Evolutionary conservation across 2,797 vertebrate species (phyloP).

Genomic region (Sebastes steindachneri): DNA sequence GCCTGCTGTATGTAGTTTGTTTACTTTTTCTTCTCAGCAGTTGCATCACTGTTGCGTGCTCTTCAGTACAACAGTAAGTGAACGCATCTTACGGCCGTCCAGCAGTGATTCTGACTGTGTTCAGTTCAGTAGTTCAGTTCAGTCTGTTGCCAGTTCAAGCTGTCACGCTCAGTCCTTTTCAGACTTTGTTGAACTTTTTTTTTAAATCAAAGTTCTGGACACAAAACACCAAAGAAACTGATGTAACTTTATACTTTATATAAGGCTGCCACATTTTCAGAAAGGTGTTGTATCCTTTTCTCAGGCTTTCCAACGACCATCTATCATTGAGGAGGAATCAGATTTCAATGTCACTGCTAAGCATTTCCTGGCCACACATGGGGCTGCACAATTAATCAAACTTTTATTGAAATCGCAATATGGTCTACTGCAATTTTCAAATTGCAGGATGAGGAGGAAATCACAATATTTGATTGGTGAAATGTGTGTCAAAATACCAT

Average conservation of each 20-base stretch:
- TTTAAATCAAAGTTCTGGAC: too few species aligned
- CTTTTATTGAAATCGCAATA: too few species aligned
- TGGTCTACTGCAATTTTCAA: accelerated
- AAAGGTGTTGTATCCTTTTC: neutral
- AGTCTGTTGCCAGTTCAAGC: neutral
- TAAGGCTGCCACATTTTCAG: neutral
- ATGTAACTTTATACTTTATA: neutral
- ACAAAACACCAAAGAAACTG: neutral
- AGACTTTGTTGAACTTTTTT: too few species aligned
- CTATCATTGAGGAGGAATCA: neutral
- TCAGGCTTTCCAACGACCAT: neutral
- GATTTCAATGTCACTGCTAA: neutral
- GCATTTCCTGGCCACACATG: neutral
- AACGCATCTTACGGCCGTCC: neutral
- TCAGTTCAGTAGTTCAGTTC: neutral
- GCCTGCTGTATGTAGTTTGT: neutral
- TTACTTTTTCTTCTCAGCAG: neutral
- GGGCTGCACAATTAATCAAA: too few species aligned
- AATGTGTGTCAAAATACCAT: too few species aligned
- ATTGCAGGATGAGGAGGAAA: too few species aligned
- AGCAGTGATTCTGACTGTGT: neutral
- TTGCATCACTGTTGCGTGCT: too few species aligned
- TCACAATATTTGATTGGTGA: too few species aligned
- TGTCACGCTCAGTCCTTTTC: neutral
- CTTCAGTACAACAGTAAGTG: too few species aligned